Conservation (phyloP, 2,888 invertebrate genomes). For the Microctonus aethiopoides region DNA sequence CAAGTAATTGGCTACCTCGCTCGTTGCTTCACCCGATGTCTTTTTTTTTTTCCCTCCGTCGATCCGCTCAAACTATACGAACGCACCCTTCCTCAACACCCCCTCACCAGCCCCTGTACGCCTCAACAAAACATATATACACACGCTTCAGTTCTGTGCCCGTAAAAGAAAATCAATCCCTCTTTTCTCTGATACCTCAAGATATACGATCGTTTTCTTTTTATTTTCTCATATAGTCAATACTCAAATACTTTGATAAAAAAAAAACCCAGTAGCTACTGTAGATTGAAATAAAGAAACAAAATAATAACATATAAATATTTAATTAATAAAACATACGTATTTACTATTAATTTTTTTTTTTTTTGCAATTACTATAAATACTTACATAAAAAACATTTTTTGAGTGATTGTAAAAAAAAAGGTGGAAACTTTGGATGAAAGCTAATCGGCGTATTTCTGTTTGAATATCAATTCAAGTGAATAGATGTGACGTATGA, state of each 20-base stretch:
- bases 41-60: not conserved
- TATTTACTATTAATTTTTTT: too few species aligned
- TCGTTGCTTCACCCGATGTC: constrained; percentile 41
- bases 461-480: constrained; percentile 13
- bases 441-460: not conserved
- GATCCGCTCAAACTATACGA: constrained; percentile 40
- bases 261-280: not conserved
- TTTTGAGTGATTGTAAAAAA: too few species aligned
- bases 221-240: not conserved
- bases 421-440: not conserved
- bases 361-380: not conserved
- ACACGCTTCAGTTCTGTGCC: not conserved
- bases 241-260: not conserved
- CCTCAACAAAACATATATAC: not conserved
- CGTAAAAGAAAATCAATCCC: not conserved
- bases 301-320: not conserved
- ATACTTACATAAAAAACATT: too few species aligned
- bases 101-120: constrained; percentile 33
- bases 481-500: constrained; percentile 37
- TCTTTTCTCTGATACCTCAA: not conserved
- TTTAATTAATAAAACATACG: not conserved
- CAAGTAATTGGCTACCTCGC: constrained; percentile 64
- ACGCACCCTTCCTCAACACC: constrained; percentile 36
- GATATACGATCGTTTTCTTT: not conserved
- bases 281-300: not conserved